A percentile compares a stretch with the other conserved stretches of the same genome.
Evolutionary conservation across 2,797 vertebrate species (phyloP).

Genomic region (Aldrovandia affinis): DNA sequence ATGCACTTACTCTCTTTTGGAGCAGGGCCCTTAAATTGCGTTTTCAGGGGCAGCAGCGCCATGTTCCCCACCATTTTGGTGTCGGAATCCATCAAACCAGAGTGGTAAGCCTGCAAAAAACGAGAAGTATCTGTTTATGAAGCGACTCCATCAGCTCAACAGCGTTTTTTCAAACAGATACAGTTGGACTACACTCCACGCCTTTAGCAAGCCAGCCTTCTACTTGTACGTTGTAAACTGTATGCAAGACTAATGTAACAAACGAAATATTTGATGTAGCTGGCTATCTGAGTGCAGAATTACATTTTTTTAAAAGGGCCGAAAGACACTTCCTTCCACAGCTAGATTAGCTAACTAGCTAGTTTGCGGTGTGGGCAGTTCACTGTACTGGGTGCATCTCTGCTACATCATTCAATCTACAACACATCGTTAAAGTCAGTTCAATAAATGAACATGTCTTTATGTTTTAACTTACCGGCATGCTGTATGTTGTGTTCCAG

Average conservation of each 20-base stretch:
- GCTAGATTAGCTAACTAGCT: neutral
- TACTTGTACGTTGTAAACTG: neutral
- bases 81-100: slow-evolving; percentile 84
- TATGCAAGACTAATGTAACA: no score
- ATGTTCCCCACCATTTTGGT: slow-evolving; percentile 93
- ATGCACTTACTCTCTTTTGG: slow-evolving; percentile 84
- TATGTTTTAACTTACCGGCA: slow-evolving; percentile 73
- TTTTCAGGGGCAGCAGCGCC: slow-evolving; percentile 90
- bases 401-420: neutral
- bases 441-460: neutral
- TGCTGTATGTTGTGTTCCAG: slow-evolving; percentile 53
- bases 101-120: slow-evolving; percentile 89
- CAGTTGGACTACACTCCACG: neutral
- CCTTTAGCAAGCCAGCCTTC: no score
- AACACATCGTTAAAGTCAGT: neutral
- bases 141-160: neutral
- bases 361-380: neutral
- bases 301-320: neutral
- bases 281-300: neutral
- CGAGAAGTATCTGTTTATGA: neutral
- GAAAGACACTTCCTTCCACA: neutral
- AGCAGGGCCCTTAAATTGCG: slow-evolving; percentile 96
- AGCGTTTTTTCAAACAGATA: neutral
- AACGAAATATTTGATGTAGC: no score
- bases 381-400: neutral